These are phyloP conservation scores for Scophthalmus maximus DNA, from an alignment of 2,113 vertebrate genomes.

Conservation along the genomic window DNA sequence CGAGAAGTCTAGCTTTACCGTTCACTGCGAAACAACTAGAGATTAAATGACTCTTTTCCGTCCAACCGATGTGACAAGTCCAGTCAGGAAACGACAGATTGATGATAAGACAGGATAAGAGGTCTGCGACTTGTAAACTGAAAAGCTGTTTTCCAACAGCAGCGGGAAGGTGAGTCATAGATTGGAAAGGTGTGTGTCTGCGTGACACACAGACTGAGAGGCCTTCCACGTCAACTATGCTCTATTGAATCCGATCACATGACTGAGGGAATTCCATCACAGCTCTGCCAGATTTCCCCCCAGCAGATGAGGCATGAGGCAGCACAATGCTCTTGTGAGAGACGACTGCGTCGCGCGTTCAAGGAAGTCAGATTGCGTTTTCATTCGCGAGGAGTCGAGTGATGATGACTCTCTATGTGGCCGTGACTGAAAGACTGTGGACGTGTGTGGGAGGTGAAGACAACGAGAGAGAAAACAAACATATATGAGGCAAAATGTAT, in stretches of 20 bases:
- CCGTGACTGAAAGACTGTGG: too few species aligned
- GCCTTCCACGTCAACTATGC: conserved; percentile 47
- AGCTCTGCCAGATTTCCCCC: conserved; percentile 28
- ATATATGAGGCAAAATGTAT: neutral
- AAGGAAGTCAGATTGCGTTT: too few species aligned
- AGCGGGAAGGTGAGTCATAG: conserved; percentile 50
- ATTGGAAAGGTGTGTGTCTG: conserved; percentile 1
- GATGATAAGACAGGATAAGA: conserved; percentile 11
- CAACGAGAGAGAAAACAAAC: neutral
- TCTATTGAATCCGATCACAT: conserved; percentile 71
- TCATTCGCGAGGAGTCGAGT: neutral
- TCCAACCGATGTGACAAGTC: neutral
- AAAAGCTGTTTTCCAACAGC: conserved; percentile 9
- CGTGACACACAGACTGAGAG: conserved; percentile 18
- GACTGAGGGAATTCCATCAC: conserved; percentile 74
- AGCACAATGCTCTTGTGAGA: conserved; percentile 13
- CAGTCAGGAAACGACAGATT: conserved; percentile 9
- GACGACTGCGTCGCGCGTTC: conserved; percentile 9
- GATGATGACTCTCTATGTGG: conserved; percentile 5
- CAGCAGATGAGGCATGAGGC: conserved; percentile 38
- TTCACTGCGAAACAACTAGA: neutral
- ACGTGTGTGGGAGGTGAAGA: neutral
- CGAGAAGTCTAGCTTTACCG: neutral
- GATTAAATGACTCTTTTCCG: neutral
- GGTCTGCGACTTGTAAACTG: neutral